Base-by-base conservation (phyloP, 1,140 invertebrate species). In the Cotesia glomerata region DNA sequence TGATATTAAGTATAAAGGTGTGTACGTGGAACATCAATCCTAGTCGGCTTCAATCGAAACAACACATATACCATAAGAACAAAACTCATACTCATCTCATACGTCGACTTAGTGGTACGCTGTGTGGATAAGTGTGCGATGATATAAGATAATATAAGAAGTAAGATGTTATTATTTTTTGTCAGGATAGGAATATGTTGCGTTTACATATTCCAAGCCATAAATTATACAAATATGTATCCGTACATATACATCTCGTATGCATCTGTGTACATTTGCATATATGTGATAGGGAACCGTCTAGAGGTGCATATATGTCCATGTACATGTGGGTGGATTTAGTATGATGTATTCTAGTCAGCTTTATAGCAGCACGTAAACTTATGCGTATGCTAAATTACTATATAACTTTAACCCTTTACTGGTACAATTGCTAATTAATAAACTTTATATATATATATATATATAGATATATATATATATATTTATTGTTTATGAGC, bases 341-440 rank as follows among this genome's bases (percentile, higher is more conserved):
- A 26, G 26, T 26, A 36, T 39, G 74, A 81, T 84, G 81, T 84
- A 85, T 83, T 85, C 85, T 86, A 86, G 85, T 86, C 85, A 86
- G 85, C 85, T 86, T 86, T 80, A 82, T 86, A 86, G 83, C 83
- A 86, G 82, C 84, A 84, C 84, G 79, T 85, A 79, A 82, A 80
- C 67, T 74, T 35, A 75, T 75, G 59, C 72, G 71, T 58, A 72
- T 73, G 72, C 73, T 34, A 59, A 34, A 26, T 56, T 56, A 16
- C 13, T 13, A 34, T 26, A 77, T 51, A 16, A 67, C 66, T 72
- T 72, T 75, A 75, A 75, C 74, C 74, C 74, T 75, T 69, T 14
- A 72, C 74, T 75, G 74, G 74, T 75, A 72, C 32, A 34, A n/a
- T 5, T 56, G 35, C n/a, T 16, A 59, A 59, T 18, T 59, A 32